These are phyloP conservation scores for Pomatorhinus ruficollis DNA, from an alignment of 2,113 vertebrate genomes.

Conservation along the genomic window DNA sequence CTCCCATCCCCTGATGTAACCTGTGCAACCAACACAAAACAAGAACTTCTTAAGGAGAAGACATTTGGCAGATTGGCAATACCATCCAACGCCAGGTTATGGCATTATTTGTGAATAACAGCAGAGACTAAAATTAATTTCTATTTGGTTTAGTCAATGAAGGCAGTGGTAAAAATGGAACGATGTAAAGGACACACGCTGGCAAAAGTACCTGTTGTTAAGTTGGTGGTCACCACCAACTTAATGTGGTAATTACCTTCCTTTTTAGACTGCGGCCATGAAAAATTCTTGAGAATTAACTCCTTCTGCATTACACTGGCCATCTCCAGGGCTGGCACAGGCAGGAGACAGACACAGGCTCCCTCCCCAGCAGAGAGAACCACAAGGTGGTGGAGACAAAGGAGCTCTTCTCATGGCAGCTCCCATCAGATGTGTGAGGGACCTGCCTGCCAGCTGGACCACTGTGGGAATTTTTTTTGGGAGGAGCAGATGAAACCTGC, in stretches of 20 bases:
- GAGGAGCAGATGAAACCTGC: background rate
- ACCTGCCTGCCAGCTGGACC: background rate
- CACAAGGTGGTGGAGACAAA: background rate
- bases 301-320: background rate
- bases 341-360: background rate
- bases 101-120: background rate
- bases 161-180: background rate
- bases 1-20: background rate
- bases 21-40: background rate
- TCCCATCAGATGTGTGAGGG: background rate
- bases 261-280: background rate
- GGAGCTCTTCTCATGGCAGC: background rate
- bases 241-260: background rate
- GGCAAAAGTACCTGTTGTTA: background rate
- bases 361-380: background rate
- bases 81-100: accelerated
- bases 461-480: accelerated
- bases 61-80: background rate
- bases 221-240: background rate
- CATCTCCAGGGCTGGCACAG: background rate
- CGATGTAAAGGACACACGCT: accelerated
- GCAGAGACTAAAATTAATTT: background rate
- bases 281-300: background rate
- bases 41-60: background rate
- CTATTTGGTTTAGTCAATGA: background rate